Evolutionary conservation across 2,113 vertebrate genomes (phyloP).

Genomic region (Columba janthina): DNA sequence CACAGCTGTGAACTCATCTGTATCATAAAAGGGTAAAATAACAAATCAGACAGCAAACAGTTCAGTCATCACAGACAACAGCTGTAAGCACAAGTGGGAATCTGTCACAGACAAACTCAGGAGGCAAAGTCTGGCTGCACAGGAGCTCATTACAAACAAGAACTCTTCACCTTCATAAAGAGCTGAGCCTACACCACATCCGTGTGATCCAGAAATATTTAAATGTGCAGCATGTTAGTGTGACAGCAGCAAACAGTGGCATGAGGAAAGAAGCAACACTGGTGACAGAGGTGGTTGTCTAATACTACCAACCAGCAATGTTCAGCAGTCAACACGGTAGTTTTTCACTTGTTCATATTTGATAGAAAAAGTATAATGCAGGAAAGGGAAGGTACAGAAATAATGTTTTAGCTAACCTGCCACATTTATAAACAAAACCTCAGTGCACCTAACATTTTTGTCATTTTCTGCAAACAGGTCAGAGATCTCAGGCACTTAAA

Average conservation of each 20-base stretch:
- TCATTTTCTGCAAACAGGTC: not conserved
- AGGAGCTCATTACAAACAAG: not conserved
- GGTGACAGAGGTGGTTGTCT: not conserved
- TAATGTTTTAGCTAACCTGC: not conserved
- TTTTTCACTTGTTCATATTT: not conserved
- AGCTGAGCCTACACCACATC: not conserved
- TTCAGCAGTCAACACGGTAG: not conserved
- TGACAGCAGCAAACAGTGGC: not conserved
- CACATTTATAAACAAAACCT: not conserved
- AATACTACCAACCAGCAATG: not conserved
- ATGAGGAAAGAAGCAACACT: not conserved
- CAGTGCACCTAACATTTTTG: not conserved
- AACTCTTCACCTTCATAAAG: not conserved
- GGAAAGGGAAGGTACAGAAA: not conserved
- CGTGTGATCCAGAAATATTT: not conserved
- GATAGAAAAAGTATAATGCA: not conserved
- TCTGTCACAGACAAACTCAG: not conserved
- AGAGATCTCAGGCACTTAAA: not conserved
- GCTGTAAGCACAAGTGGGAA: not conserved
- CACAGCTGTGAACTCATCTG: not conserved
- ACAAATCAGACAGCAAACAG: not conserved
- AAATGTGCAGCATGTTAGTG: not conserved
- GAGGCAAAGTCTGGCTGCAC: not conserved
- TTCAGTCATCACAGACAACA: not conserved
- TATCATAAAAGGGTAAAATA: not conserved